Conservation (phyloP, 2,888 invertebrate species). For the Nymphalis polychloros region DNA sequence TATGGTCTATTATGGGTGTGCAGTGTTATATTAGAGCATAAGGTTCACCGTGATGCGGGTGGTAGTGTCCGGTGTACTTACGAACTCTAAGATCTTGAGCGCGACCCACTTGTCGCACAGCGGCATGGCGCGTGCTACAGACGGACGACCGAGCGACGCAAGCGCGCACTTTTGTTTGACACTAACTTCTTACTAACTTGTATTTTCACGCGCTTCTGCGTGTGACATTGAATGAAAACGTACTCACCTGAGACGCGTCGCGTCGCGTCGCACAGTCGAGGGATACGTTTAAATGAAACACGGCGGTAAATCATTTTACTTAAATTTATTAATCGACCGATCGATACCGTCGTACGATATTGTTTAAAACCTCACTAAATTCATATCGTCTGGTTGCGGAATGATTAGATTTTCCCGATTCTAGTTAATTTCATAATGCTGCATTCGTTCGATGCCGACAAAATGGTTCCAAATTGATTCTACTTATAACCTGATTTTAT, state of each 20-base stretch:
- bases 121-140: conserved; percentile 56
- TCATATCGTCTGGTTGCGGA: conserved; percentile 70
- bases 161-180: conserved; percentile 63
- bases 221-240: conserved; percentile 63
- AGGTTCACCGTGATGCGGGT: no score
- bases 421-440: conserved; percentile 75
- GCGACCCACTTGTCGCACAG: conserved; percentile 81
- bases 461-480: conserved; percentile 79
- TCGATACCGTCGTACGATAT: conserved; percentile 76
- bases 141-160: conserved; percentile 62
- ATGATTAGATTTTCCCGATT: conserved; percentile 64
- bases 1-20: neutral
- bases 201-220: conserved; percentile 54
- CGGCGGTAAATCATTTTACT: conserved; percentile 72
- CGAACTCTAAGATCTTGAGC: conserved; percentile 79
- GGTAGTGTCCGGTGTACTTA: conserved; percentile 52
- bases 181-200: conserved; percentile 33
- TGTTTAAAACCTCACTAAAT: conserved; percentile 71
- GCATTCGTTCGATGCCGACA: conserved; percentile 67
- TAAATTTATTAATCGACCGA: conserved; percentile 80
- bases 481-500: conserved; percentile 76
- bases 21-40: no score
- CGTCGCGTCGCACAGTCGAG: neutral
- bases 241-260: conserved; percentile 11
- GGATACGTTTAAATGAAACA: conserved; percentile 62